A percentile compares a stretch with the other conserved stretches of the same genome.
Conservation (phyloP, 2,888 invertebrate species). For the Lycaena phlaeas region DNA sequence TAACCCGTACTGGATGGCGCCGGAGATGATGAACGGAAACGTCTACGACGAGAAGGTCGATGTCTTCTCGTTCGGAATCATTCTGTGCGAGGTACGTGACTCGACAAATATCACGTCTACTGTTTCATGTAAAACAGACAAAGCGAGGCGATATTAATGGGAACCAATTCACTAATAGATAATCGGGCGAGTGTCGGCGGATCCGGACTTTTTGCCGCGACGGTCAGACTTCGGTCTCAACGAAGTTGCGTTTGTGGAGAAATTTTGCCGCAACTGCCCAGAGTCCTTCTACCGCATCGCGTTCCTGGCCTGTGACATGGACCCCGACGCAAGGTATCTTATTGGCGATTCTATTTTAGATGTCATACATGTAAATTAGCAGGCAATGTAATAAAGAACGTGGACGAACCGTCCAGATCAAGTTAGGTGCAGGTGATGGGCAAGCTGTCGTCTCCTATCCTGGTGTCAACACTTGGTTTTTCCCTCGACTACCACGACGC, state of each 20-base stretch:
- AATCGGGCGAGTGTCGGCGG: slow-evolving; percentile 94
- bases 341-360: no score
- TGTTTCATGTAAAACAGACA: no score
- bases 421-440: no score
- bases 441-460: no score
- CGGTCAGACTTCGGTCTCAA: slow-evolving; percentile 94
- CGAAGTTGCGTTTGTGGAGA: slow-evolving; percentile 86
- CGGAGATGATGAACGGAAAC: slow-evolving; percentile 98
- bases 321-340: slow-evolving; percentile 93
- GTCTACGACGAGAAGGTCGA: slow-evolving; percentile 97
- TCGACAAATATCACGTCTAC: no score
- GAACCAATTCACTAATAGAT: no score
- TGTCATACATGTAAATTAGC: no score
- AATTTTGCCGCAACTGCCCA: slow-evolving; percentile 87
- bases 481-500: no score
- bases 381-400: no score
- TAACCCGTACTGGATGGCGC: slow-evolving; percentile 99
- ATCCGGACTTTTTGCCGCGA: slow-evolving; percentile 93
- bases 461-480: no score
- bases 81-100: slow-evolving; percentile 86
- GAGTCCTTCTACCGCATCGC: slow-evolving; percentile 91
- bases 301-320: slow-evolving; percentile 91
- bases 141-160: no score
- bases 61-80: slow-evolving; percentile 95
- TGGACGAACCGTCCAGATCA: no score